Evolutionary conservation across 2,797 vertebrate species (phyloP), one percentile per base, ranked within the genome.

Genomic region (Gephyroberyx darwinii): DNA sequence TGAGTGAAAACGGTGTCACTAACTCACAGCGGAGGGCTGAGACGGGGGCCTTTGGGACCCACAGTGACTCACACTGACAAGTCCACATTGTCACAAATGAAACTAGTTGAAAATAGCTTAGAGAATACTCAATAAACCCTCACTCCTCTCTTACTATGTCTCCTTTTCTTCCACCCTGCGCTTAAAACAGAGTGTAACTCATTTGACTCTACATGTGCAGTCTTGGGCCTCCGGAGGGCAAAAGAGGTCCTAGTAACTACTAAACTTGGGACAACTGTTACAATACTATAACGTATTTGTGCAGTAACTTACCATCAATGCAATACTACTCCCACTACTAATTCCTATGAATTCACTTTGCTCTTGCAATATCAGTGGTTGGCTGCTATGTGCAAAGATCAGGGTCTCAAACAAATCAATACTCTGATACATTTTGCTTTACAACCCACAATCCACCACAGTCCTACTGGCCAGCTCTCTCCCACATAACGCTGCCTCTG

Each of bases 1-100:
- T 75, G 65, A 85, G 84, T 84, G 79, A 90, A 82, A 93, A 91
- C 64, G 82, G 88, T 92, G 92, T 92, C 92, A 91, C 73, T 86
- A 87, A 90, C 88, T 93, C 92, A 89, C 91, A 85, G 86, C 82
- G 89, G 89, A 88, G 74, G 3, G 62, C 77, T 76, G 82, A 59
- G 77, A 85, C 74, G 75, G 77, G 77, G 80, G 78, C 88, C 83
- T 83, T 81, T 65, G 90, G 89, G 92, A 89, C 77, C 73, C 73
- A 83, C 75, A 82, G 82, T 88, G 86, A 90, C 87, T 93, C 90
- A 93, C 84, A 84, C 71, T 81, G 84, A 89, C 86, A 81, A 69
- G 83, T 83, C 83, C 71, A 77, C 75, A 80, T 71, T 80, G 69
- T 75, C 81, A 72, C 77, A 73, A 84, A 19, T 70, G 71, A 82